Evolutionary conservation across 1,140 invertebrate genomes (phyloP).

Genomic region (Pogonomyrmex barbatus): DNA sequence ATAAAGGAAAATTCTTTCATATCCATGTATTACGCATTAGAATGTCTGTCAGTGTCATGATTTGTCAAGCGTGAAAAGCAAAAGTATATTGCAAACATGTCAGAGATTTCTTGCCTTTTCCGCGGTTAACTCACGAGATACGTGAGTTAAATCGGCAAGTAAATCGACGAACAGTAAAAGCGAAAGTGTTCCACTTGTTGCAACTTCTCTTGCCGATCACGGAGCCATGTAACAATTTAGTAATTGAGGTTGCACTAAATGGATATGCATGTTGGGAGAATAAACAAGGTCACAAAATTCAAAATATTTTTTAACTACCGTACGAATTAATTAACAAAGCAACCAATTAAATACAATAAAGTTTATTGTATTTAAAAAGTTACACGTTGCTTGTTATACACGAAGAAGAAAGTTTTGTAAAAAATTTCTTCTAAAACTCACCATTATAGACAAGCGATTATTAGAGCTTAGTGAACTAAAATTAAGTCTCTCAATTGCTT

Average conservation of each 20-base stretch:
- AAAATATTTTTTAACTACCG: neutral
- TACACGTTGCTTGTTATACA: neutral
- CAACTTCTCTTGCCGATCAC: conserved; percentile 65
- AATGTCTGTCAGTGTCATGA: neutral
- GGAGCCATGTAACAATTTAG: conserved; percentile 58
- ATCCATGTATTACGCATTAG: conserved; percentile 14
- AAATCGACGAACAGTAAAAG: conserved; percentile 76
- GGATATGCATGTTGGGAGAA: neutral
- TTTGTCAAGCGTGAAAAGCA: neutral
- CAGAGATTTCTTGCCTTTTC: conserved; percentile 26
- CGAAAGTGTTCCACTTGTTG: conserved; percentile 83
- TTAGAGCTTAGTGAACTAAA: conserved; percentile 9
- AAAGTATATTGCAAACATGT: neutral
- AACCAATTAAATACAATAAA: conserved; percentile 1
- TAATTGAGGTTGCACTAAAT: conserved; percentile 52
- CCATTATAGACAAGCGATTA: neutral
- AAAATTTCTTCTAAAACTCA: conserved; percentile 1
- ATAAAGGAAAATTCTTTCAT: neutral
- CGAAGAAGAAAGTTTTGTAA: neutral
- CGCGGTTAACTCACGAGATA: conserved; percentile 38
- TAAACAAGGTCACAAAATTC: neutral
- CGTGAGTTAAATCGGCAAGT: conserved; percentile 59
- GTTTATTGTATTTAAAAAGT: neutral
- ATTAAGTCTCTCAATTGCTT: neutral
- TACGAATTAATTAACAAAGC: neutral